phyloP scores from a whole-genome alignment of 2,888 invertebrate genomes.

The Bembecia ichneumoniformis region DNA sequence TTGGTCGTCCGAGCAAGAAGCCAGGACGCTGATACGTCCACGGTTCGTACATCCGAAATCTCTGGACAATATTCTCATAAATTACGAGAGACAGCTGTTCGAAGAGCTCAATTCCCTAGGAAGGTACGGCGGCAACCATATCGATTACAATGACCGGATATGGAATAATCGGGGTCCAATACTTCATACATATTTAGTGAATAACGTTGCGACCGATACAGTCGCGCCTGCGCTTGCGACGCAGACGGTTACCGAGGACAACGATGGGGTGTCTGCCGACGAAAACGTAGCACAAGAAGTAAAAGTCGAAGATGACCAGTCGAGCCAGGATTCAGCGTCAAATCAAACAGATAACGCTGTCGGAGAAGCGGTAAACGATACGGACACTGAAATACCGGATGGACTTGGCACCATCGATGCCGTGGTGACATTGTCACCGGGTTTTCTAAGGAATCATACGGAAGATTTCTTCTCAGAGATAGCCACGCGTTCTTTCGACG shows the following conservation, averaged over 20 bases:
- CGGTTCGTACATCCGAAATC: constrained; percentile 80
- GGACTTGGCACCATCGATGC: constrained; percentile 27
- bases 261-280: constrained; percentile 55
- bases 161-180: constrained; percentile 47
- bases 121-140: constrained; percentile 38
- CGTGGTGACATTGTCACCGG: constrained; percentile 52
- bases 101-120: constrained; percentile 82
- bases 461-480: constrained; percentile 59
- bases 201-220: constrained; percentile 62
- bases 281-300: constrained; percentile 63
- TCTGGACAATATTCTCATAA: constrained; percentile 77
- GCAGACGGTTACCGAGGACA: constrained; percentile 33
- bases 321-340: constrained; percentile 3
- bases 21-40: constrained; percentile 71
- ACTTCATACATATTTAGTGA: constrained; percentile 65
- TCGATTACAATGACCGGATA: constrained; percentile 58
- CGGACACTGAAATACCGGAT: constrained; percentile 9
- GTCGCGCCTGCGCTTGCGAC: constrained; percentile 46
- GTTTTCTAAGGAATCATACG: constrained; percentile 45
- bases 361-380: neutral
- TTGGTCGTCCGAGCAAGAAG: constrained; percentile 75
- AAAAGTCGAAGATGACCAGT: constrained; percentile 41
- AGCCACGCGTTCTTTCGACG: constrained; percentile 55
- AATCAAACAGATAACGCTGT: constrained; percentile 20
- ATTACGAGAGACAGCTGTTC: constrained; percentile 81